phyloP scores from a whole-genome alignment of 2,797 vertebrate genomes.

The Rachycentron canadum region DNA sequence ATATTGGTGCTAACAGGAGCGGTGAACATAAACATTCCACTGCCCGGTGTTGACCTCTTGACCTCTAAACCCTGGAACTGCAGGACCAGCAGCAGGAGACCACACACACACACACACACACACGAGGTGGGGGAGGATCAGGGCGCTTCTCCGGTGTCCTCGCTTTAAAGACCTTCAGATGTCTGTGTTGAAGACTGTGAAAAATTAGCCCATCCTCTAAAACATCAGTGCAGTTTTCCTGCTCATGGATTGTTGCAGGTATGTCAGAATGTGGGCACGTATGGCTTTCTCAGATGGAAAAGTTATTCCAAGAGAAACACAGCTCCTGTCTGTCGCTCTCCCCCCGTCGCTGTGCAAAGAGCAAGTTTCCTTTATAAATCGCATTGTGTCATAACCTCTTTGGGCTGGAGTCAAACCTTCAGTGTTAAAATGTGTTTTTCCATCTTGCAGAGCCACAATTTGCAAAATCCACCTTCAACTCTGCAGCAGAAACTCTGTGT shows the following conservation, averaged over 20 bases:
- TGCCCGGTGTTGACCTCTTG: slow-evolving; percentile 77
- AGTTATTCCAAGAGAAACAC: slow-evolving; percentile 49
- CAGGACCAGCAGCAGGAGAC: slow-evolving; percentile 66
- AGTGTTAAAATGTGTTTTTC: slow-evolving; percentile 63
- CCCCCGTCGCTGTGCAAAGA: slow-evolving; percentile 58
- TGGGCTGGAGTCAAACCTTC: slow-evolving; percentile 48
- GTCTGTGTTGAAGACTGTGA: slow-evolving; percentile 44
- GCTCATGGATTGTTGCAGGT: slow-evolving; percentile 36
- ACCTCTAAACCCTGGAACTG: slow-evolving; percentile 67
- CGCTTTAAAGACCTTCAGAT: slow-evolving; percentile 62
- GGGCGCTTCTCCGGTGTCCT: slow-evolving; percentile 62
- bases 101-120: slow-evolving; percentile 66
- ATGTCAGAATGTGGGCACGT: slow-evolving; percentile 43
- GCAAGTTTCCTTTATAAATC: slow-evolving; percentile 74
- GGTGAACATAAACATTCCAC: slow-evolving; percentile 80
- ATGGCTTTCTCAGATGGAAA: slow-evolving; percentile 64
- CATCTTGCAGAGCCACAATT: slow-evolving; percentile 33
- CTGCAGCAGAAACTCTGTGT: slow-evolving; percentile 9
- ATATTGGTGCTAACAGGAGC: slow-evolving; percentile 70
- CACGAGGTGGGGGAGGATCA: slow-evolving; percentile 55
- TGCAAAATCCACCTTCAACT: slow-evolving; percentile 26
- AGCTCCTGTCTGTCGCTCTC: slow-evolving; percentile 22
- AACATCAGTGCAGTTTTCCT: slow-evolving; percentile 15
- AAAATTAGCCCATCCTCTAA: slow-evolving; percentile 51
- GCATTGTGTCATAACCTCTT: slow-evolving; percentile 68